Conservation (phyloP, 1,140 invertebrate species). For the Pentalonia nigronervosa region DNA sequence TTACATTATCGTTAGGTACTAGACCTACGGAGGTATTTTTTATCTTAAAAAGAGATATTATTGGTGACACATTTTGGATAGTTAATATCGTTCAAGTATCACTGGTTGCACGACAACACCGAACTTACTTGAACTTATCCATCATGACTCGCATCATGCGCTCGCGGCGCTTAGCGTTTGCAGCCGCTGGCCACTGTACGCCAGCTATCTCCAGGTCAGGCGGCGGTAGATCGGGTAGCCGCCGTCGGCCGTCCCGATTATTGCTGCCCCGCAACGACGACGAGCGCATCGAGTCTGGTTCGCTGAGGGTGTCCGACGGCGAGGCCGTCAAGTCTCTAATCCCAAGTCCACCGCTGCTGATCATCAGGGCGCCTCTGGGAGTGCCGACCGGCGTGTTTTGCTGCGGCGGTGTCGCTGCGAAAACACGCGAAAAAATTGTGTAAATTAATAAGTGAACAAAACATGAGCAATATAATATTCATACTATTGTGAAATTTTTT, state of each 20-base stretch:
- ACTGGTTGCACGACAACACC: neutral
- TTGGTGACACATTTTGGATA: neutral
- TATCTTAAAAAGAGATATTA: neutral
- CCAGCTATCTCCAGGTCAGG: neutral
- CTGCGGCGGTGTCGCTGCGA: constrained; percentile 63
- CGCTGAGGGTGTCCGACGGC: constrained; percentile 68
- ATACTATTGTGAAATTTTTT: neutral
- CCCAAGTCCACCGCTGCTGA: neutral
- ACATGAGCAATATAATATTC: neutral
- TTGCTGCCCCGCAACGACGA: constrained; percentile 67
- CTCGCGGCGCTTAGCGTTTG: constrained; percentile 64
- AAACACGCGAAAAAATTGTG: neutral
- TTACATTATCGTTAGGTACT: neutral
- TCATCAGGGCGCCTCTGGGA: constrained; percentile 62
- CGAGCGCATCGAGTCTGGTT: constrained; percentile 68
- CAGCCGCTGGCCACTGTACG: constrained; percentile 70
- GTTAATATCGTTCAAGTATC: neutral
- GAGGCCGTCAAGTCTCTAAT: constrained; percentile 64
- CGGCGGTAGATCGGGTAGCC: constrained; percentile 65
- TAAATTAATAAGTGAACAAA: neutral
- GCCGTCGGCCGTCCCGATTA: constrained; percentile 64
- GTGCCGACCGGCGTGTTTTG: constrained; percentile 65
- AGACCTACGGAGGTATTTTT: neutral
- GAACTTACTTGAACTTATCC: constrained; percentile 61
- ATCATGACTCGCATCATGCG: constrained; percentile 57